phyloP scores from a whole-genome alignment of 2,113 vertebrate species.

The Numida meleagris region DNA sequence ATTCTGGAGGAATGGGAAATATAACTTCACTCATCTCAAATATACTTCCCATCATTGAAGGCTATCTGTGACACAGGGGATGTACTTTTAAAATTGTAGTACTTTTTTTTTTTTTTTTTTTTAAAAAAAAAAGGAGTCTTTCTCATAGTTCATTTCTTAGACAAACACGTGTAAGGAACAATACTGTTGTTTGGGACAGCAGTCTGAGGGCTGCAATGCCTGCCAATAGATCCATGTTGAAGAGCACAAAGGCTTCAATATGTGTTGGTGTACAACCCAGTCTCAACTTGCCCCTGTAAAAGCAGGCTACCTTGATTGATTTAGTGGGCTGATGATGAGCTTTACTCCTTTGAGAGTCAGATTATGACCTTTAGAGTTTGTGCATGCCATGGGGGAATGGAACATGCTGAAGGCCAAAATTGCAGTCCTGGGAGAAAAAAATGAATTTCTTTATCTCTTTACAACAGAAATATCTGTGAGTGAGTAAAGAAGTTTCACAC shows the following conservation, averaged over 20 bases:
- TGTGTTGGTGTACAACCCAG: background rate
- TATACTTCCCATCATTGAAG: background rate
- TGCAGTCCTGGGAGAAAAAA: background rate
- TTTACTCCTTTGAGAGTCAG: background rate
- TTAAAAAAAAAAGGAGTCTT: background rate
- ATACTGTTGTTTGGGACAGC: background rate
- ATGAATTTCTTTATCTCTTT: background rate
- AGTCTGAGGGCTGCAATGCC: background rate
- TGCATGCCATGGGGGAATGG: background rate
- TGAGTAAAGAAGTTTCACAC: background rate
- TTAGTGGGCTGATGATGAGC: background rate
- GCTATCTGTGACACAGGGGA: background rate
- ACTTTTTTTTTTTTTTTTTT: background rate
- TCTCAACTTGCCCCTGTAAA: background rate
- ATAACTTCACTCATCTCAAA: background rate
- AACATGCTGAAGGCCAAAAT: background rate
- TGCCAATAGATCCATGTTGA: background rate
- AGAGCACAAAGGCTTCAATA: background rate
- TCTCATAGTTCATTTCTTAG: background rate
- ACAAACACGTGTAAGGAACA: background rate
- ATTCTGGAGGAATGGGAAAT: slow-evolving; percentile 5
- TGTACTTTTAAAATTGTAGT: background rate
- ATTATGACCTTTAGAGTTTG: background rate
- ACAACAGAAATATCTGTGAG: background rate
- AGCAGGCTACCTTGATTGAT: background rate